phyloP scores from a whole-genome alignment of 2,888 invertebrate species.

The Eupeodes latifasciatus region DNA sequence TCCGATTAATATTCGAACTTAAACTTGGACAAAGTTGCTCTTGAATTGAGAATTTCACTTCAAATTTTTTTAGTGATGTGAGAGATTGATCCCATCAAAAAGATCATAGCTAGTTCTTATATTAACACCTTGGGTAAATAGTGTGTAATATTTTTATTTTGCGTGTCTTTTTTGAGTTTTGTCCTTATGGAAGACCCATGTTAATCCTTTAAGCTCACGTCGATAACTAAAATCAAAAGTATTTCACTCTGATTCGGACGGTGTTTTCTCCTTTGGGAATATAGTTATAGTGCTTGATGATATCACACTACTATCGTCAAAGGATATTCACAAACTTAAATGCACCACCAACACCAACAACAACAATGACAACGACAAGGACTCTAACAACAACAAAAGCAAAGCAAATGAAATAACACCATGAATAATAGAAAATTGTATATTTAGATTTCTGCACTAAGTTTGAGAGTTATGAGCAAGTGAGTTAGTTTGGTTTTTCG shows the following conservation, averaged over 20 bases:
- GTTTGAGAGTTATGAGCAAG: slow-evolving; percentile 72
- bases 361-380: not conserved
- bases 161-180: slow-evolving; percentile 7
- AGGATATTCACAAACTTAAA: slow-evolving; percentile 61
- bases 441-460: slow-evolving; percentile 75
- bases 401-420: slow-evolving; percentile 67
- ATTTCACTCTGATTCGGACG: slow-evolving; percentile 72
- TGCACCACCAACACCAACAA: slow-evolving; percentile 60
- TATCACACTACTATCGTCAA: slow-evolving; percentile 55
- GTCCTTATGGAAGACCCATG: slow-evolving; percentile 78
- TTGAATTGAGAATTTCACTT: slow-evolving; percentile 24
- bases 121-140: slow-evolving; percentile 35
- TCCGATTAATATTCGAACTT: slow-evolving; percentile 53
- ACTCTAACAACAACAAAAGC: slow-evolving; percentile 40
- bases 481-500: slow-evolving; percentile 27
- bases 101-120: slow-evolving; percentile 55
- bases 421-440: slow-evolving; percentile 73
- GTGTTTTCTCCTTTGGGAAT: slow-evolving; percentile 64
- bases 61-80: not conserved
- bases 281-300: slow-evolving; percentile 19
- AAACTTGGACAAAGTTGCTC: slow-evolving; percentile 31
- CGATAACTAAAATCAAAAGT: slow-evolving; percentile 82
- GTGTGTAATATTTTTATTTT: slow-evolving; percentile 16
- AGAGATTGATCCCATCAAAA: slow-evolving; percentile 3
- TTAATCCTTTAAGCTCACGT: slow-evolving; percentile 83